Evolutionary conservation across 2,888 invertebrate genomes (phyloP), one percentile per base, ranked within the genome.

Genomic region (Hydroisotoma schaefferi): DNA sequence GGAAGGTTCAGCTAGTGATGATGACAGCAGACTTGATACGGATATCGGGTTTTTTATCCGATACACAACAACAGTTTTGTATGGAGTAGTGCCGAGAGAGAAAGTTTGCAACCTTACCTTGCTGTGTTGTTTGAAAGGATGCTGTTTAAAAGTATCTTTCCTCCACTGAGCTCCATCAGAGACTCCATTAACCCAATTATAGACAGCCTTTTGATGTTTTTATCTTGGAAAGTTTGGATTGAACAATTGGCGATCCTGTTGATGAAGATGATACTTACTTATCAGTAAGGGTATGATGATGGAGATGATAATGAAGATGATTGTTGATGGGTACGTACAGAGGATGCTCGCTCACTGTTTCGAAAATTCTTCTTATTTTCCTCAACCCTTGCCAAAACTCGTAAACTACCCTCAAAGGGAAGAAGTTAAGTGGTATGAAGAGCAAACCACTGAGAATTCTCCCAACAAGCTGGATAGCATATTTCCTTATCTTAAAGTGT

Each of bases 121-220:
- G 40, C 5, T 40, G 40, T 8, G 15, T 15, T 40, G 15, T 15
- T 40, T 40, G 46, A 26, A 15, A 22, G 20, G 28, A 49, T 49
- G 49, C 49, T 49, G 26, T 40, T 49, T 49, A 49, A 46, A 46
- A 22, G 29, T 28, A 47, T 38, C 47, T 49, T 46, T 43, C 54
- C 46, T 38, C 46, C 22, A 20, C 18, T 48, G 25, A 40, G 61
- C 63, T 63, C 63, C 67, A 67, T 67, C 67, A 67, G 57, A 51
- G 61, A 64, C 63, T 67, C 63, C 67, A 67, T 67, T 67, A 67
- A 67, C 67, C 63, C 67, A 67, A 67, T 67, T 67, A 67, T 61
- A 51, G 53, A 48, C 37, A 63, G 22, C 49, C 67, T 59, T 66
- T 67, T 65, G 65, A 63, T 63, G 65, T 56, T 53, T 63, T 55